Evolutionary conservation across 2,797 vertebrate genomes (phyloP).

Genomic region (Tapera naevia): DNA sequence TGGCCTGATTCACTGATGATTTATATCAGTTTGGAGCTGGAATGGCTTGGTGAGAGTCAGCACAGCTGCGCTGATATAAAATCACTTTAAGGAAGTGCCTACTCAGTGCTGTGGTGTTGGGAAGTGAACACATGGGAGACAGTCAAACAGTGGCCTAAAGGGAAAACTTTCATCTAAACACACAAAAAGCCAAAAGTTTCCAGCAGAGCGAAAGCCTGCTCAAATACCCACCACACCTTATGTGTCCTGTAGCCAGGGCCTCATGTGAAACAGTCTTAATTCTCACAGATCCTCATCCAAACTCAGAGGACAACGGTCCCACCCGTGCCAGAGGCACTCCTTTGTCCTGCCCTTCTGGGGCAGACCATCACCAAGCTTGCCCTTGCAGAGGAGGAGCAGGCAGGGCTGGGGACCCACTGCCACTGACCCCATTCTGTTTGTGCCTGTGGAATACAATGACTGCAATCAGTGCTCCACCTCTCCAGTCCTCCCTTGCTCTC

Average conservation of each 20-base stretch:
- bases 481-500: background rate
- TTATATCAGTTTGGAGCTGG: background rate
- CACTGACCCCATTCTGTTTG: background rate
- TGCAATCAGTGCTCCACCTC: background rate
- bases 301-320: background rate
- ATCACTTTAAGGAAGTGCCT: background rate
- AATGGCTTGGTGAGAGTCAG: background rate
- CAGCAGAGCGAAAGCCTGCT: background rate
- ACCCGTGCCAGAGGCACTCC: background rate
- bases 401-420: background rate
- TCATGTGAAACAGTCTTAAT: background rate
- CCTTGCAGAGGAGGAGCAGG: background rate
- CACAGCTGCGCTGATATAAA: background rate
- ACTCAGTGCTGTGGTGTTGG: background rate
- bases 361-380: background rate
- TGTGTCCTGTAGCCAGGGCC: background rate
- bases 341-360: background rate
- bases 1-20: background rate
- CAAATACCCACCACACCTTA: accelerated
- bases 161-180: background rate
- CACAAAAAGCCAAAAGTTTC: background rate
- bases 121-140: background rate
- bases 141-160: accelerated
- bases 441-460: accelerated
- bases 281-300: background rate